Evolutionary conservation across 2,113 vertebrate species (phyloP), one percentile per base, ranked within the genome.

Genomic region (Dipodomys stephensi): DNA sequence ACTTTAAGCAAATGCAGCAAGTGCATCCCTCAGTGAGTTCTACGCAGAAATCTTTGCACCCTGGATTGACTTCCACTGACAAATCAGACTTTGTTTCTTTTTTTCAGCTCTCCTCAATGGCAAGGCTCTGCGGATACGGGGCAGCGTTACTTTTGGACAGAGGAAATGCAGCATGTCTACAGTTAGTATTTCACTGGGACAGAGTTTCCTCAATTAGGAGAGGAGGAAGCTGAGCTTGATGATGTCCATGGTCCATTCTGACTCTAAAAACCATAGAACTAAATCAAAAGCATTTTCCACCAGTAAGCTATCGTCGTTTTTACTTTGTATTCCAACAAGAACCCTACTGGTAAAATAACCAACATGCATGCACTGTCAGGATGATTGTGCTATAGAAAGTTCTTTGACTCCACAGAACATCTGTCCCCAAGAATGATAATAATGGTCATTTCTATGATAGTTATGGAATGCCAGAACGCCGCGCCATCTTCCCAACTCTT

Each of bases 281-380:
- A 16, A 62, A 67, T 27, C 67, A 60, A 90, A 74, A 90, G 27
- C 44, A 85, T 53, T 46, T 84, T 77, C 20, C 20, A n/a, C 13
- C 90, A 90, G 86, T 62, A 79, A 83, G 68, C 68, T 67, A 76
- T 82, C 6, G 30, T 87, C n/a, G 44, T 84, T 12, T n/a, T 74
- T 87, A 39, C 73, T 78, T 76, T 76, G 32, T 76, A 53, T 83
- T 88, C 72, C 82, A 67, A 88, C 68, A 57, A 53, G 67, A 94
- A 90, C 28, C 27, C 22, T 81, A 53, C 39, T 62, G 81, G 3
- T 60, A 30, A 89, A 73, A 6, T 12, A 87, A 85, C 7, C 71
- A 96, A 83, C 88, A 85, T 69, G 23, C 94, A 90, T 71, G 7
- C n/a, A 73, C 27, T 71, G 71, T 85, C 11, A 46, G 81, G 27